Evolutionary conservation across 2,888 invertebrate genomes (phyloP).

Genomic region (Dynastes hyllus): DNA sequence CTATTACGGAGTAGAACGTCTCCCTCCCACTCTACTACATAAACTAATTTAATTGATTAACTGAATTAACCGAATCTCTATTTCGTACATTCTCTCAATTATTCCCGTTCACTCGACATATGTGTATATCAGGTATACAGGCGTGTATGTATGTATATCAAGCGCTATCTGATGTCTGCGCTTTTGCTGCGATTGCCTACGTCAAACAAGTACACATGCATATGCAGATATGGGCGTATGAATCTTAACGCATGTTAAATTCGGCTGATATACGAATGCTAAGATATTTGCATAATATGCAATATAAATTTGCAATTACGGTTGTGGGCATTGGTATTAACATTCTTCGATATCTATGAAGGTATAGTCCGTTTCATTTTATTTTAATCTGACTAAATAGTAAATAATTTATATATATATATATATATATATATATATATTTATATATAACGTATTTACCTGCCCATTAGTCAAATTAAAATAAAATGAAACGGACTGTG

Average conservation of each 20-base stretch:
- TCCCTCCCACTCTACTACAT: slow-evolving; percentile 34
- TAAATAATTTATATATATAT: too few relatives aligned
- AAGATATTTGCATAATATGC: too few relatives aligned
- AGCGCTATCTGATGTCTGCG: neutral
- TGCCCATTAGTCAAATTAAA: too few relatives aligned
- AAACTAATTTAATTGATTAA: slow-evolving; percentile 48
- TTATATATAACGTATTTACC: too few relatives aligned
- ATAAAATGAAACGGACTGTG: too few relatives aligned
- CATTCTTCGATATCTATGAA: too few relatives aligned
- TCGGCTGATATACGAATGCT: too few relatives aligned
- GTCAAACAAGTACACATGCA: neutral
- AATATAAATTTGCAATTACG: too few relatives aligned
- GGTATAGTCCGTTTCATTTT: too few relatives aligned
- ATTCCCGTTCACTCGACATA: slow-evolving; percentile 32
- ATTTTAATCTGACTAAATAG: too few relatives aligned
- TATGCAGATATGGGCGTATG: neutral
- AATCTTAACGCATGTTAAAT: neutral
- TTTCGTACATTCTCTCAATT: slow-evolving; percentile 46
- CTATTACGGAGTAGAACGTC: slow-evolving; percentile 15
- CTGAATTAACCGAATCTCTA: slow-evolving; percentile 48
- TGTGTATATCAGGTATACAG: neutral
- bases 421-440: too few relatives aligned
- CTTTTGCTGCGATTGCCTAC: neutral
- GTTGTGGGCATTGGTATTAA: neutral
- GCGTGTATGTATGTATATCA: neutral